Percentiles rank a stretch among this genome's conserved stretches.
Evolutionary conservation across 2,888 invertebrate genomes (phyloP).

Genomic region (Rhyacophila evoluta): DNA sequence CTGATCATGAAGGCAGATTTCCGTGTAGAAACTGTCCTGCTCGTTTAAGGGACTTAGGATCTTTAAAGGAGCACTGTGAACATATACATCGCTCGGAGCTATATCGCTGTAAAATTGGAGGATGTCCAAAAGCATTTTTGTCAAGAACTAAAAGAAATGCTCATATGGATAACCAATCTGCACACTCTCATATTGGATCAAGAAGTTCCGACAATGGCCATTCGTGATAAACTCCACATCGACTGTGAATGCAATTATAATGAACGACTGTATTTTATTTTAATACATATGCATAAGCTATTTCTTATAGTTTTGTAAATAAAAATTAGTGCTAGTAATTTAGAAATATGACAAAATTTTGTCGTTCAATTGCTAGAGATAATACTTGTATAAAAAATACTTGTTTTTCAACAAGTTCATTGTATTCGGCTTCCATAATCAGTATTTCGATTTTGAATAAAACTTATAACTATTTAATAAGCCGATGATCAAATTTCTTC

Average conservation of each 20-base stretch:
- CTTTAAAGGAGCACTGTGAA: constrained; percentile 81
- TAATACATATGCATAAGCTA: background rate
- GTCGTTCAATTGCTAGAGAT: background rate
- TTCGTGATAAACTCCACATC: constrained; percentile 40
- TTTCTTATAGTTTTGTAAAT: background rate
- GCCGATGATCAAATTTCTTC: no score
- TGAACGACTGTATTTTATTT: background rate
- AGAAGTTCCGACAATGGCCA: constrained; percentile 44
- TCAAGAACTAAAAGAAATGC: constrained; percentile 82
- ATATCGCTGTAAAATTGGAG: constrained; percentile 80
- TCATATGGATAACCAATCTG: constrained; percentile 77
- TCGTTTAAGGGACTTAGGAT: constrained; percentile 72
- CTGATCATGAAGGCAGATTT: constrained; percentile 76
- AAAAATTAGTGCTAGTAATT: background rate
- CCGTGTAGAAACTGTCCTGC: constrained; percentile 79
- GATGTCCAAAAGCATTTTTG: constrained; percentile 83
- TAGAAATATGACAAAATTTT: background rate
- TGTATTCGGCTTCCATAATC: background rate
- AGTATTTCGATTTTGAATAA: background rate
- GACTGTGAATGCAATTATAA: constrained; percentile 3
- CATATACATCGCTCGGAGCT: constrained; percentile 76
- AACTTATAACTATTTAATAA: no score
- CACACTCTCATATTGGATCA: constrained; percentile 63
- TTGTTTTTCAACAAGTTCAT: background rate
- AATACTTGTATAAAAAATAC: background rate